phyloP scores from a whole-genome alignment of 1,140 invertebrate genomes.

The Caenorhabditis brenneri region DNA sequence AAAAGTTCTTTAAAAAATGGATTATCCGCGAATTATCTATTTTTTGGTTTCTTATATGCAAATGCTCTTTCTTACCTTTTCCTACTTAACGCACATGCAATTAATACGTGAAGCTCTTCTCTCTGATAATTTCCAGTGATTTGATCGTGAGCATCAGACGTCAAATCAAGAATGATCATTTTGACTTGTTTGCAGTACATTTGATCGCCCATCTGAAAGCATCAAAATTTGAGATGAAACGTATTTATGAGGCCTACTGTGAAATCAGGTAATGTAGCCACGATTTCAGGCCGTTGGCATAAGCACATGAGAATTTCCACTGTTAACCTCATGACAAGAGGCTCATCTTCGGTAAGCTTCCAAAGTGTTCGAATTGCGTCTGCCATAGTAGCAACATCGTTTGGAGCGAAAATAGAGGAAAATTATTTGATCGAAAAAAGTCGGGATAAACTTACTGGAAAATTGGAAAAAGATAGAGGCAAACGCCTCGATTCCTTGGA shows the following conservation, averaged over 20 bases:
- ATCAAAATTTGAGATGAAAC: background rate
- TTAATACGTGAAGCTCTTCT: background rate
- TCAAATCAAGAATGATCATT: conserved; percentile 35
- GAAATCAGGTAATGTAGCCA: background rate
- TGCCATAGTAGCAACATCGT: conserved; percentile 5
- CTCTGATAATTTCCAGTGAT: background rate
- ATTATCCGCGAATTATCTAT: too few species aligned
- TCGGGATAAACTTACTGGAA: background rate
- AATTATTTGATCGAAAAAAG: background rate
- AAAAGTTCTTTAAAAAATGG: too few species aligned
- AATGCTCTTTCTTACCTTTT: too few species aligned
- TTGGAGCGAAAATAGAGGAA: background rate
- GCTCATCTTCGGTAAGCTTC: background rate
- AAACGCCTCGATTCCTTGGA: background rate
- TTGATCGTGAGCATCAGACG: conserved; percentile 15
- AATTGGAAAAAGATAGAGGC: background rate
- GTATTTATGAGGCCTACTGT: background rate
- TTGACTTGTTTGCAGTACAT: conserved; percentile 29
- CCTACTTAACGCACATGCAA: background rate
- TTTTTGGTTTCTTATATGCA: too few species aligned
- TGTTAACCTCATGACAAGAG: conserved; percentile 19
- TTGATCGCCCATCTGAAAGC: conserved; percentile 1
- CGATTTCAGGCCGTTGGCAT: conserved; percentile 1
- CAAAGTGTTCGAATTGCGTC: background rate
- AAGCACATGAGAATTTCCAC: conserved; percentile 22